phyloP scores from a whole-genome alignment of 2,113 vertebrate genomes.

The Riparia riparia region DNA sequence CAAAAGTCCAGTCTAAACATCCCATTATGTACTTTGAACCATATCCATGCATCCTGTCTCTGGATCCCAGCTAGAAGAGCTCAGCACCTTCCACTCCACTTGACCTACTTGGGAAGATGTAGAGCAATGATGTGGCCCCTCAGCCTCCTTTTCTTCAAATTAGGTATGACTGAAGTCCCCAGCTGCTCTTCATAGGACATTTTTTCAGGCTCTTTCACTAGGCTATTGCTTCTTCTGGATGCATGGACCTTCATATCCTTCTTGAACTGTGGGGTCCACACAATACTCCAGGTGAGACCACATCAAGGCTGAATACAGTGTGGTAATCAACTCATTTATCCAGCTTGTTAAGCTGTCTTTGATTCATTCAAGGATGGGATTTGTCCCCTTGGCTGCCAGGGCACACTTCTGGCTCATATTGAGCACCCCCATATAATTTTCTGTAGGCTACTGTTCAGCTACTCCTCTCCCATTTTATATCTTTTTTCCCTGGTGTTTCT shows the following conservation, averaged over 20 bases:
- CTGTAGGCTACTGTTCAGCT: neutral
- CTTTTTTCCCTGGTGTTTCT: neutral
- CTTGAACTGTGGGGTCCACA: rapidly evolving
- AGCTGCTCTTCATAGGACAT: neutral
- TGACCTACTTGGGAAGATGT: neutral
- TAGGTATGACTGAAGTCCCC: rapidly evolving
- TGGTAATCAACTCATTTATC: neutral
- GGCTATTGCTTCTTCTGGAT: neutral
- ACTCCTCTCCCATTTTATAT: neutral
- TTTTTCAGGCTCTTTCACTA: neutral
- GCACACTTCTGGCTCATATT: neutral
- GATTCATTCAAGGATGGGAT: neutral
- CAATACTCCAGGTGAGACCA: neutral
- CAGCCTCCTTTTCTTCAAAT: neutral
- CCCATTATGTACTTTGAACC: neutral
- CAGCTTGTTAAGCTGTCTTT: neutral
- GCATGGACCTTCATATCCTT: neutral
- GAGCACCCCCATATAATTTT: neutral
- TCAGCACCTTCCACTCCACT: neutral
- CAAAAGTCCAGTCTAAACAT: neutral
- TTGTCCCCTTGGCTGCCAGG: neutral
- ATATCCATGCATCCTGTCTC: neutral
- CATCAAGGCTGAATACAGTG: rapidly evolving
- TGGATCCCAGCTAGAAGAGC: neutral
- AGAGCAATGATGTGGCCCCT: neutral